Base-by-base conservation (phyloP, 2,888 invertebrate species). In the Epinotia ramella region DNA sequence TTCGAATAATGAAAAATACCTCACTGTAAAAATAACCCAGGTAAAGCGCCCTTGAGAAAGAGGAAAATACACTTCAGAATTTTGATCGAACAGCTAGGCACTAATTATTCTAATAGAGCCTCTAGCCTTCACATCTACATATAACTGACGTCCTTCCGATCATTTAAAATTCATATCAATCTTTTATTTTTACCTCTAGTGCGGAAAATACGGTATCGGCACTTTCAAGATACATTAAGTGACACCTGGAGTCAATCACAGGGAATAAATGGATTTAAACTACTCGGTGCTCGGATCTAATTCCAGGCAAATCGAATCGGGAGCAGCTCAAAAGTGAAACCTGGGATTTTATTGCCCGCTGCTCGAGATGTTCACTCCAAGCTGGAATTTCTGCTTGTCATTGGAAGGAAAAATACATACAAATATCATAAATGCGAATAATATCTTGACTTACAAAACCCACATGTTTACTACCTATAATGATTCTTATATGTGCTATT, bases 191-290 rank as follows among this genome's bases (percentile, higher is more conserved):
- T 49, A 49, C 16, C 24, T 49, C 9, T 28, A 12, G 53, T 63
- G 18, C 67, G 44, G 59, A 69, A 75, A 71, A 71, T 69, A 60
- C 66, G 1, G n/a, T 49, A 44, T 64, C 67, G 59, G 53, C 33
- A 40, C 76, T 73, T 73, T 73, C 67, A 53, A 75, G 63, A 80
- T 84, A 83, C 86, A 87, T 87, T 86, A 87, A 24, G 83, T 78
- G 84, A 84, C 84, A 86, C 83, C 82, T 83, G 79, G 77, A 77
- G 77, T 79, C 81, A 80, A 83, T 85, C 83, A 83, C 80, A 80
- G 78, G 80, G 76, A 84, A 86, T 88, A 89, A 89, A 88, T 87
- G 84, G 84, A 88, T 86, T 88, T 86, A 82, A 81, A 82, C 83
- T 78, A 80, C 80, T 80, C 69, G 76, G 12, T 56, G 65, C 77